Base-by-base conservation (phyloP, 2,113 vertebrate genomes). In the Corydoras sp. region DNA sequence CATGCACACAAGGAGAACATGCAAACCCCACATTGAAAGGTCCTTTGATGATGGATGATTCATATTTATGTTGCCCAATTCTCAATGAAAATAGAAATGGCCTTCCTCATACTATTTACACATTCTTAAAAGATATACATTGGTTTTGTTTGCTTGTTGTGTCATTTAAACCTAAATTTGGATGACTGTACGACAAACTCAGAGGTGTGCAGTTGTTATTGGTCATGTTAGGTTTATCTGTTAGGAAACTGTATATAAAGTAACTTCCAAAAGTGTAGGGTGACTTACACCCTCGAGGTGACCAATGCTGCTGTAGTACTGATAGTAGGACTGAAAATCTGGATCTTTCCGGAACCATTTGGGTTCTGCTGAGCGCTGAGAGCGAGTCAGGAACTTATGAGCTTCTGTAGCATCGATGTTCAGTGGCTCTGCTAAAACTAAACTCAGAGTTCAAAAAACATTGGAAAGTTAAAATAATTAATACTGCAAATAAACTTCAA, bases 291-390 rank as follows among this genome's bases (percentile, higher is more conserved):
- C 89, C 69, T 90, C 87, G 13, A 64, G 70, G 79, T 90, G 87
- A 1, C 88, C 88, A 6, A 89, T 90, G 71, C 86, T 89, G 83
- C 80, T 88, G 78, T 89, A 90, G 80, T 77, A 88, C 24, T 83
- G 82, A 73, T 89, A 90, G 71, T 88, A 90, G 56, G 86, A 85
- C 78, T 89, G 86, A 74, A 89, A 88, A 55, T 89, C 85, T 2
- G 86, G 86, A 11, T 56, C 67, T 18, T 71, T 66, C 61, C 72
- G 71, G 77, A 86, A 77, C 89, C 88, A 89, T 71, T 85, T 86
- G 72, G 81, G 84, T 18, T 86, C 85, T 13, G 54, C 32, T 53
- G 80, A 78, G 53, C 86, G 85, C 31, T 79, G 87, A 0, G 84
- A 81, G 71, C 76, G 79, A 4, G 79, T 70, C 80, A 88, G 72